Evolutionary conservation across 2,888 invertebrate genomes (phyloP), one percentile per base, ranked within the genome.

Genomic region (Mimas tiliae): DNA sequence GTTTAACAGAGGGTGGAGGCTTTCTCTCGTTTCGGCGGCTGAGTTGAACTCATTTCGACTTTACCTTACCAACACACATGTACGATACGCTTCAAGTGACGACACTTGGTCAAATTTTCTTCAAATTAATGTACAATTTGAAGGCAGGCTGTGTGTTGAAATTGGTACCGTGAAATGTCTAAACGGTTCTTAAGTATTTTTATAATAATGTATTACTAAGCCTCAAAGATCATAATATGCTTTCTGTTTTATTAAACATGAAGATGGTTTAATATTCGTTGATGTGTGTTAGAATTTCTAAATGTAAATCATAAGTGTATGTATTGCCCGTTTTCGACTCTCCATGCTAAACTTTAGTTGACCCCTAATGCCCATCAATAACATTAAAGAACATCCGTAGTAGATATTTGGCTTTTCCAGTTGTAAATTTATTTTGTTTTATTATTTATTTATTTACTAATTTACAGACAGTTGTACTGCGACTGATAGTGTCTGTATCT

Each of bases 1-100:
- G 87, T 86, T 81, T 83, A 88, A 67, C 87, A 74, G 78, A 88
- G 88, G 90, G 85, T 86, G 83, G 78, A 83, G 76, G 86, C 91
- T 92, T 92, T 92, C 92, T 86, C 92, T 89, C 80, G 82, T 87
- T 75, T 75, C 66, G 76, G 76, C 67, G 69, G 47, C 52, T 63
- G 72, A 74, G 74, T 84, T 84, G 87, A 77, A 84, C 89, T 84
- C 84, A 82, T 87, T 90, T 89, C 76, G 80, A 77, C 70, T 70
- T 76, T 76, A 73, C 74, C 70, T 74, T 70, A 73, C 72, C 72
- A 72, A 68, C 55, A 42, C 42, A 58, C 58, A 42, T 65, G 42
- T 48, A 11, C 70, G 74, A 73, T 71, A 74, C 69, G 74, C 68
- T 65, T 65, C 65, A 65, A 48, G 38, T 48, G 16, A 47, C 11